These are phyloP conservation scores for Drosophila fulvimacula DNA, from an alignment of 2,888 invertebrate species.

Conservation along the genomic window DNA sequence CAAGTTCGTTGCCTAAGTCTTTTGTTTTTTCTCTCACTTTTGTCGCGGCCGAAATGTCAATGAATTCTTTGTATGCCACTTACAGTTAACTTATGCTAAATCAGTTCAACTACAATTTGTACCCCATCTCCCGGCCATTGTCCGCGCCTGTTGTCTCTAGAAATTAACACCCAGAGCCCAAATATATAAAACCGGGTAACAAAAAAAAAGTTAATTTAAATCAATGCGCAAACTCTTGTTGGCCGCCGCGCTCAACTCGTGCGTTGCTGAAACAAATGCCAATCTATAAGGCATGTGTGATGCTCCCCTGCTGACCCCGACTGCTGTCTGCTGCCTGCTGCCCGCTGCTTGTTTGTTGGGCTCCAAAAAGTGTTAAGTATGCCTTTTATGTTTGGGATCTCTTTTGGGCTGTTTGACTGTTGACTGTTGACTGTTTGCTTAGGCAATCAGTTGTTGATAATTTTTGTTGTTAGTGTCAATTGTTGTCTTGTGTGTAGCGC, in stretches of 20 bases:
- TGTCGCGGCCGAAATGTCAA: conserved; percentile 61
- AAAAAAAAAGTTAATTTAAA: conserved; percentile 67
- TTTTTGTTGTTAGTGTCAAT: conserved; percentile 73
- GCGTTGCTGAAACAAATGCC: conserved; percentile 79
- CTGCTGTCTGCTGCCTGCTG: conserved; percentile 21
- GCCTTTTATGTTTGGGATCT: conserved; percentile 53
- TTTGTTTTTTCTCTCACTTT: conserved; percentile 46
- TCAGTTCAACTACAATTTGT: conserved; percentile 54
- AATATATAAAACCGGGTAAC: conserved; percentile 9
- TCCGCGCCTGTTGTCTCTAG: conserved; percentile 55
- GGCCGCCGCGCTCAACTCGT: conserved; percentile 66
- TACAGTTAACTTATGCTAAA: conserved; percentile 58
- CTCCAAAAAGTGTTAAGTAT: conserved; percentile 81
- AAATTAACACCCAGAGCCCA: conserved; percentile 67
- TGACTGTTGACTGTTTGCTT: conserved; percentile 70
- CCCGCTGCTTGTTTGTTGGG: conserved; percentile 69
- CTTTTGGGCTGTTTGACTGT: conserved; percentile 31
- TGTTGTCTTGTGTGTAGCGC: conserved; percentile 43
- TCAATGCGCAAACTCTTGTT: conserved; percentile 72
- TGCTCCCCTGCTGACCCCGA: conserved; percentile 2
- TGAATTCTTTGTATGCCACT: conserved; percentile 55
- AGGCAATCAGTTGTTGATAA: conserved; percentile 76
- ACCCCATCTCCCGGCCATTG: conserved; percentile 18
- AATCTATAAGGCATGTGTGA: conserved; percentile 42
- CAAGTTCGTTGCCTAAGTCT: conserved; percentile 71